A percentile compares a stretch with the other conserved stretches of the same genome.
Conservation (phyloP, 2,113 vertebrate genomes). For the Psettodes erumei region DNA sequence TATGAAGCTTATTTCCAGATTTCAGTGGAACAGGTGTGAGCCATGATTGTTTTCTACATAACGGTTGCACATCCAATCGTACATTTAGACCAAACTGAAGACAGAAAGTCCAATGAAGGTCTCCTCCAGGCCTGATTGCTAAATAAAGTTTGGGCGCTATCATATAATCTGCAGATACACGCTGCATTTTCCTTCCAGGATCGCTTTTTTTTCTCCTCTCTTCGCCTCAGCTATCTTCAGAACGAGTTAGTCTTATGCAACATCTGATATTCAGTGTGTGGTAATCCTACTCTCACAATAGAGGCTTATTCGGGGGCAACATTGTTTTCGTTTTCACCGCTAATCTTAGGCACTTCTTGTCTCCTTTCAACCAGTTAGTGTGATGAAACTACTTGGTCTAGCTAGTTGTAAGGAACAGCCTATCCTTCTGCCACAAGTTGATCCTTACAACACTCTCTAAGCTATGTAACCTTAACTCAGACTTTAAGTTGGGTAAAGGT, state of each 20-base stretch:
- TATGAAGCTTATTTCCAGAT: not conserved
- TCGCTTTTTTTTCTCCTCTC: not conserved
- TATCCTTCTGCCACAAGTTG: slow-evolving; percentile 10
- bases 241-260: slow-evolving; percentile 16
- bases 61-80: not conserved
- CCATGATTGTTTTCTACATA: slow-evolving; percentile 4
- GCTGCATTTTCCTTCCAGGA: not conserved
- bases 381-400: not conserved
- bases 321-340: slow-evolving; percentile 16
- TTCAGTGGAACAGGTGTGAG: slow-evolving; percentile 7
- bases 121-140: not conserved
- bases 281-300: not conserved
- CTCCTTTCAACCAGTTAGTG: slow-evolving; percentile 1
- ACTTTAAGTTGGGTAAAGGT: not conserved
- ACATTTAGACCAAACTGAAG: not conserved
- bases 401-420: not conserved
- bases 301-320: not conserved
- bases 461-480: not conserved
- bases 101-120: not conserved
- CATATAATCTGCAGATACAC: not conserved
- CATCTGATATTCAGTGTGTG: not conserved
- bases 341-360: slow-evolving; percentile 2
- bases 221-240: not conserved
- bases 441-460: not conserved
- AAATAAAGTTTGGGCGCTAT: not conserved